A percentile compares a stretch with the other conserved stretches of the same genome.
These are phyloP conservation scores for Aleiodes leptofemur DNA, from an alignment of 2,888 invertebrate genomes.

Conservation along the genomic window DNA sequence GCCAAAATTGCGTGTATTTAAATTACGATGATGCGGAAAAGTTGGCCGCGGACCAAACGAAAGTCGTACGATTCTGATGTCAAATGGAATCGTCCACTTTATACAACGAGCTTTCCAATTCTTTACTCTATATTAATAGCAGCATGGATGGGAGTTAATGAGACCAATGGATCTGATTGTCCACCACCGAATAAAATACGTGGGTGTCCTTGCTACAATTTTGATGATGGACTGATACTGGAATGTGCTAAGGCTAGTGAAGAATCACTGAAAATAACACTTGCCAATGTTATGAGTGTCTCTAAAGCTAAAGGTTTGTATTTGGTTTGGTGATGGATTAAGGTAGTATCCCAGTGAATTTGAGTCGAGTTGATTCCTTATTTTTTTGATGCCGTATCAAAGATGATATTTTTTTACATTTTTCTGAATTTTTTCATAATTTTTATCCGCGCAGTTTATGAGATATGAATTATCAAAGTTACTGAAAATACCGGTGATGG, in stretches of 20 bases:
- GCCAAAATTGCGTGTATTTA: conserved; percentile 61
- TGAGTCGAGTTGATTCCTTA: too few relatives aligned
- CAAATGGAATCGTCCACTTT: conserved; percentile 54
- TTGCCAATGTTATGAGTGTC: conserved; percentile 79
- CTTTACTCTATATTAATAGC: conserved; percentile 67
- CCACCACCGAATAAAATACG: conserved; percentile 86
- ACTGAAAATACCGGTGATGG: too few relatives aligned
- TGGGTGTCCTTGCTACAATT: conserved; percentile 93
- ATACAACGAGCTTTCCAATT: conserved; percentile 57
- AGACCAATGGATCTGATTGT: conserved; percentile 77
- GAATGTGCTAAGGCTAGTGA: conserved; percentile 92
- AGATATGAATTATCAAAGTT: too few relatives aligned
- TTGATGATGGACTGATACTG: conserved; percentile 92
- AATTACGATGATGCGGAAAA: conserved; percentile 73
- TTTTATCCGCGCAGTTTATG: too few relatives aligned
- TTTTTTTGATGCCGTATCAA: too few relatives aligned
- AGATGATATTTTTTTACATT: too few relatives aligned
- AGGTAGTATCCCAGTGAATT: too few relatives aligned
- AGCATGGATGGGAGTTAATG: conserved; percentile 67
- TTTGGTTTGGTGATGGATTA: neutral
- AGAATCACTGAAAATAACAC: conserved; percentile 83
- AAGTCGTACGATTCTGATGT: conserved; percentile 66
- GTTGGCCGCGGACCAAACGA: conserved; percentile 71
- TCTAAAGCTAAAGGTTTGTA: conserved; percentile 78
- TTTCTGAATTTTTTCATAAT: too few relatives aligned